A percentile compares a stretch with the other conserved stretches of the same genome.
Conservation (phyloP, 2,888 invertebrate species). For the Thereva unica region DNA sequence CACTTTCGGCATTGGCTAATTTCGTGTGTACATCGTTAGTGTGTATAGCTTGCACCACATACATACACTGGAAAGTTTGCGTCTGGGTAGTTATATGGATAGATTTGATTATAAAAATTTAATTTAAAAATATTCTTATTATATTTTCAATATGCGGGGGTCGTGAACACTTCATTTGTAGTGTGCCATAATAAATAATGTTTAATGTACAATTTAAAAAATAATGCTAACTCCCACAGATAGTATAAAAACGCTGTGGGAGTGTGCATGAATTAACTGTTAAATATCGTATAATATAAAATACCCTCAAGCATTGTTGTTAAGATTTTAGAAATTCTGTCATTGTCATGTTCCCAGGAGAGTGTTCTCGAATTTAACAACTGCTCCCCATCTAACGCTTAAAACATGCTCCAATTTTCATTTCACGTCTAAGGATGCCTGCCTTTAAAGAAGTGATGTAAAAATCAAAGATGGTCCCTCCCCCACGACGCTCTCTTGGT, state of each 20-base stretch:
- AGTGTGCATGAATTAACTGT: slow-evolving; percentile 37
- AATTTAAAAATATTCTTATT: too few species aligned
- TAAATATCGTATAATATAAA: slow-evolving; percentile 38
- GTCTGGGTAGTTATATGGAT: too few species aligned
- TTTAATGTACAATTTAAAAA: too few species aligned
- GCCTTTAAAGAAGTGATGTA: slow-evolving; percentile 38
- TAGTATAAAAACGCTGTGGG: background rate
- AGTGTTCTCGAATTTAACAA: slow-evolving; percentile 36
- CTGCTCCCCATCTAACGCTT: slow-evolving; percentile 37
- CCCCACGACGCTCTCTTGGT: slow-evolving; percentile 16
- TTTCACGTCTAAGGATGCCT: slow-evolving; percentile 16
- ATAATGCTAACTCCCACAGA: too few species aligned
- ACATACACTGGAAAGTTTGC: too few species aligned
- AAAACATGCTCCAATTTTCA: slow-evolving; percentile 37
- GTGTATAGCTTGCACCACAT: too few species aligned
- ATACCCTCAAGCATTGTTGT: slow-evolving; percentile 35
- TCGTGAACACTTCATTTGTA: too few species aligned
- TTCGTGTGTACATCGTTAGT: background rate
- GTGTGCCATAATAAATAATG: too few species aligned
- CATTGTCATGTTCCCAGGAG: slow-evolving; percentile 38
- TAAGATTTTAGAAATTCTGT: slow-evolving; percentile 31
- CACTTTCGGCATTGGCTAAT: slow-evolving; percentile 29
- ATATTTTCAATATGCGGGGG: too few species aligned
- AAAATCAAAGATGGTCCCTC: slow-evolving; percentile 41
- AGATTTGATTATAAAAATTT: too few species aligned